phyloP scores from a whole-genome alignment of 1,140 invertebrate species.

The Drosophila saltans region DNA sequence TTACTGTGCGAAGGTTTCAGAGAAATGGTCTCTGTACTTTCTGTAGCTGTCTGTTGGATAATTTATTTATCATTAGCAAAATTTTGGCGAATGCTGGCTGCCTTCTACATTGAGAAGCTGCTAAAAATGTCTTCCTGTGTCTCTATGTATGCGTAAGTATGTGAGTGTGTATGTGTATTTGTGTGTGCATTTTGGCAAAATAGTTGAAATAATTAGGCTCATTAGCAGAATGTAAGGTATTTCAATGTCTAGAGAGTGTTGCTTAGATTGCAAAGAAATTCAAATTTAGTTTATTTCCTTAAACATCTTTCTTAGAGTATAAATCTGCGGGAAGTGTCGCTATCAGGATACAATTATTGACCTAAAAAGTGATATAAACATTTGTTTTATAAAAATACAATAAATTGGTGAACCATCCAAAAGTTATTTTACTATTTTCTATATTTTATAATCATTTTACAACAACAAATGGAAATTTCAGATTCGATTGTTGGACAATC shows the following conservation, averaged over 20 bases:
- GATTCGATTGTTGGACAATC: too few species aligned
- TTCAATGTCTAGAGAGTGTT: constrained; percentile 15
- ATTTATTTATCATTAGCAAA: constrained; percentile 81
- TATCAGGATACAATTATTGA: too few species aligned
- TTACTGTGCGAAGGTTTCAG: background rate
- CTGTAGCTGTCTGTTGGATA: constrained; percentile 68
- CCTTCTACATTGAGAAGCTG: constrained; percentile 19
- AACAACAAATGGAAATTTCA: too few species aligned
- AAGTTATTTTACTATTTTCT: too few species aligned
- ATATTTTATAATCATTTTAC: too few species aligned
- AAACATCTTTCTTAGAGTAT: background rate
- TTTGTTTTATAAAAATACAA: too few species aligned
- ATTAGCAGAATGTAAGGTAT: constrained; percentile 59
- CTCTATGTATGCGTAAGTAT: background rate
- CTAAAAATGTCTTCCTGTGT: constrained; percentile 29
- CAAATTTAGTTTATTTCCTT: background rate
- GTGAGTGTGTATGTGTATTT: background rate
- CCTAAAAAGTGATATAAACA: too few species aligned
- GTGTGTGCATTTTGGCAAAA: constrained; percentile 54
- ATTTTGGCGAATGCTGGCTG: constrained; percentile 60
- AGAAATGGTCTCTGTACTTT: constrained; percentile 44
- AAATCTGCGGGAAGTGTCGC: background rate
- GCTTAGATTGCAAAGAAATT: constrained; percentile 47
- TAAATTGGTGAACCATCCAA: too few species aligned
- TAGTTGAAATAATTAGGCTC: constrained; percentile 76